Percentiles rank a stretch among this genome's conserved stretches.
Conservation (phyloP, 2,797 vertebrate species). For the Thamnophis elegans region DNA sequence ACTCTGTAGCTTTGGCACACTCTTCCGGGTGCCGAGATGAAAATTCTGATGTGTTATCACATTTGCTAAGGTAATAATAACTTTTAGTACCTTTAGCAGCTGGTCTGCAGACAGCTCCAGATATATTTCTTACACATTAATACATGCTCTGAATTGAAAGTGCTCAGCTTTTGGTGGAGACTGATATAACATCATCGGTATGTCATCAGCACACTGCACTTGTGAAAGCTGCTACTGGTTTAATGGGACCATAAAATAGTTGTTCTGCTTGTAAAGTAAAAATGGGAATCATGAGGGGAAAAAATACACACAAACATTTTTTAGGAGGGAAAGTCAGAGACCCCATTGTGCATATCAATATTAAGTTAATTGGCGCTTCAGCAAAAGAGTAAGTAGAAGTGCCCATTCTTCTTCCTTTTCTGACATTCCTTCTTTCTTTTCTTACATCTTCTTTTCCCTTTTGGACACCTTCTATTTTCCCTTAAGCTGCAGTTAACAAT, state of each 20-base stretch:
- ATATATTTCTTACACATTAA: slow-evolving; percentile 13
- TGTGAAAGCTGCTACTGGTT: background rate
- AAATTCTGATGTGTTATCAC: slow-evolving; percentile 24
- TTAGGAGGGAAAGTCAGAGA: background rate
- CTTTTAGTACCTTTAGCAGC: slow-evolving; percentile 37
- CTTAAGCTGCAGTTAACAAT: background rate
- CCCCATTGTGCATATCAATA: background rate
- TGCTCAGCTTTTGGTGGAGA: background rate
- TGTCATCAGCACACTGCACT: background rate
- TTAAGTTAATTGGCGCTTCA: background rate
- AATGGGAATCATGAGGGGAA: background rate
- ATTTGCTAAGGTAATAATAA: slow-evolving; percentile 22
- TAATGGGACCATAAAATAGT: background rate
- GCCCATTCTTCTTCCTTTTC: background rate
- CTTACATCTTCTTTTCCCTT: background rate
- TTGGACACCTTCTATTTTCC: background rate
- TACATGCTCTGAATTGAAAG: background rate
- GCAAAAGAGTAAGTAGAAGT: background rate
- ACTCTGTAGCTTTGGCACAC: slow-evolving; percentile 12
- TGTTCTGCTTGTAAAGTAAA: background rate
- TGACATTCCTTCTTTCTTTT: background rate
- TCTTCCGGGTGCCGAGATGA: slow-evolving; percentile 11
- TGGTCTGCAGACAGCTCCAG: slow-evolving; percentile 25
- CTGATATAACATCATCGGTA: background rate
- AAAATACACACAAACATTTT: background rate